Base-by-base conservation (phyloP, 2,888 invertebrate genomes). In the Parnassius apollo region DNA sequence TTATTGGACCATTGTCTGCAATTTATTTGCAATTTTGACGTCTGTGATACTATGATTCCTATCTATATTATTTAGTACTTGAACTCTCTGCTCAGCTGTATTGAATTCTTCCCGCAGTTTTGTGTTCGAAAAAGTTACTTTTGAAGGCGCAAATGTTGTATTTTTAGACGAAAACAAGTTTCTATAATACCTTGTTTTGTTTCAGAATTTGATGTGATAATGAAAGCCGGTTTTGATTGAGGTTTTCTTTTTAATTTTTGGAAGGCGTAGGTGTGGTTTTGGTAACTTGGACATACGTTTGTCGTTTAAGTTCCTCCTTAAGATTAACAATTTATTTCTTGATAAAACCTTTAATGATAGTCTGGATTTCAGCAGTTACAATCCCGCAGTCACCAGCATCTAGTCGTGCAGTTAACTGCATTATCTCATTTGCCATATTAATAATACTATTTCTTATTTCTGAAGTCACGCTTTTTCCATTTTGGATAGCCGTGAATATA, bases 391-490 rank as follows among this genome's bases (percentile, higher is more conserved):
- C n/a, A n/a, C n/a, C n/a, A n/a, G n/a, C n/a, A n/a, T n/a, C n/a
- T n/a, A n/a, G n/a, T n/a, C n/a, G n/a, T n/a, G n/a, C n/a, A n/a
- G n/a, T n/a, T n/a, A n/a, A n/a, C n/a, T n/a, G n/a, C n/a, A n/a
- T n/a, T n/a, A n/a, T n/a, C n/a, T n/a, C n/a, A n/a, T n/a, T n/a
- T n/a, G n/a, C n/a, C n/a, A n/a, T n/a, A n/a, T n/a, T n/a, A n/a
- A n/a, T n/a, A n/a, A n/a, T n/a, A n/a, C n/a, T n/a, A n/a, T n/a
- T n/a, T n/a, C n/a, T n/a, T n/a, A n/a, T n/a, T n/a, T n/a, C n/a
- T n/a, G n/a, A n/a, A n/a, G n/a, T n/a, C n/a, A n/a, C n/a, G n/a
- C 50, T 50, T 50, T 50, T 50, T 2, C 50, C 50, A 50, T 4
- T 50, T 4, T 13, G 13, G 11, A 50, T 50, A 7, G 50, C n/a